Evolutionary conservation across 2,888 invertebrate genomes (phyloP), one percentile per base, ranked within the genome.

Genomic region (Yponomeuta evonymella): DNA sequence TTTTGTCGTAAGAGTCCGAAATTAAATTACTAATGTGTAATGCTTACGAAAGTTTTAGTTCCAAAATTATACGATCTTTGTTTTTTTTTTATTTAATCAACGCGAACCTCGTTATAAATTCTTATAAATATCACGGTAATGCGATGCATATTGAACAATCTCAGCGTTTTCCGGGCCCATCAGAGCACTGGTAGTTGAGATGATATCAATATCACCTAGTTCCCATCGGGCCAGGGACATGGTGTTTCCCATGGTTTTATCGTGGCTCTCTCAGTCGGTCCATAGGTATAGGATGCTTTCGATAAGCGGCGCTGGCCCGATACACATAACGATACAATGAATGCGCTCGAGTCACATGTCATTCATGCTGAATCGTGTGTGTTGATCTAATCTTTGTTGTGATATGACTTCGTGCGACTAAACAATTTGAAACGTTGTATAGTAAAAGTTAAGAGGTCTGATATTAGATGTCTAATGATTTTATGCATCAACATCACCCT

Each of bases 171-270:
- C 51, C 15, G 12, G 51, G 15, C 12, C 15, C 51, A 58, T 58
- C 51, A 58, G 15, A 6, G 51, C 51, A 58, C 51, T 58, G 15
- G 15, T 58, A 58, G 51, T 15, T 15, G 51, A 15, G 51, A 15
- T 48, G 75, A 73, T 76, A 76, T 80, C 79, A 78, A 78, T 78
- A 79, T 78, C 80, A 79, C 80, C 83, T 79, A 82, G 82, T 87
- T 88, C 87, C 83, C 88, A 87, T 85, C 81, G 74, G 11, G 36
- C 43, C 48, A 76, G 76, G 77, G 65, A 33, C 65, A 65, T 67
- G 76, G 79, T 76, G 81, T 84, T 87, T 87, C 87, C 84, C 88
- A 87, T 86, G 69, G 69, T 58, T 43, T 82, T 88, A 88, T 87
- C 86, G 77, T 74, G 51, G 75, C 75, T 51, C 69, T 62, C 76